Evolutionary conservation across 2,888 invertebrate species (phyloP).

Genomic region (Galerucella pusilla): DNA sequence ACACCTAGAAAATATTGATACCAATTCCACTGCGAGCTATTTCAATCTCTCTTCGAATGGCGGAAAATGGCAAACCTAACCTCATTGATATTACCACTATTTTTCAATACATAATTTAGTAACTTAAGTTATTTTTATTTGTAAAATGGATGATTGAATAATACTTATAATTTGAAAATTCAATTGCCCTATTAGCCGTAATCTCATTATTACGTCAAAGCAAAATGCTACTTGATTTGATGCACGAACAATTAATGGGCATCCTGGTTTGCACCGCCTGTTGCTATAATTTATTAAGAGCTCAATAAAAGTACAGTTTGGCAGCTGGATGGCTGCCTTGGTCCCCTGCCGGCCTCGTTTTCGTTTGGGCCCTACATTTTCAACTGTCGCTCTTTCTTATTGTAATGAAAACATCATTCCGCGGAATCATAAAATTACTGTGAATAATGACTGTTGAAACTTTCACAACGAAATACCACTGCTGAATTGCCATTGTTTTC

Average conservation of each 20-base stretch:
- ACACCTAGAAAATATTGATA: too few relatives aligned
- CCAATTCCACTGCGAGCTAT: too few relatives aligned
- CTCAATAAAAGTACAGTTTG: slow-evolving; percentile 64
- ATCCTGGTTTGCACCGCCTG: slow-evolving; percentile 62
- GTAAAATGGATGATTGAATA: background rate
- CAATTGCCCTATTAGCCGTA: slow-evolving; percentile 65
- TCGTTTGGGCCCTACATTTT: slow-evolving; percentile 52
- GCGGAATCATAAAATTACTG: slow-evolving; percentile 55
- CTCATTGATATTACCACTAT: too few relatives aligned
- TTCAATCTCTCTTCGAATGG: too few relatives aligned
- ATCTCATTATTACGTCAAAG: slow-evolving; percentile 67
- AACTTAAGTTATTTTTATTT: background rate
- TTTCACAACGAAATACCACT: slow-evolving; percentile 52
- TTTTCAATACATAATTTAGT: too few relatives aligned
- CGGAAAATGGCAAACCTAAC: too few relatives aligned
- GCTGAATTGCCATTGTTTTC: slow-evolving; percentile 54
- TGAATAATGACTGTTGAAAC: slow-evolving; percentile 60
- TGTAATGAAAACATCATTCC: slow-evolving; percentile 56
- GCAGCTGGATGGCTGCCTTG: slow-evolving; percentile 39
- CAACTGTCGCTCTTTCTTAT: slow-evolving; percentile 58
- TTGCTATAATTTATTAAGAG: slow-evolving; percentile 67
- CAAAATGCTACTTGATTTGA: slow-evolving; percentile 66
- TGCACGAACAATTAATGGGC: slow-evolving; percentile 63
- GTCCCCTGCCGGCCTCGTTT: slow-evolving; percentile 16
- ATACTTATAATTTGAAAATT: slow-evolving; percentile 56